Evolutionary conservation across 1,140 invertebrate species (phyloP).

Genomic region (Pseudomyrmex pallidus): DNA sequence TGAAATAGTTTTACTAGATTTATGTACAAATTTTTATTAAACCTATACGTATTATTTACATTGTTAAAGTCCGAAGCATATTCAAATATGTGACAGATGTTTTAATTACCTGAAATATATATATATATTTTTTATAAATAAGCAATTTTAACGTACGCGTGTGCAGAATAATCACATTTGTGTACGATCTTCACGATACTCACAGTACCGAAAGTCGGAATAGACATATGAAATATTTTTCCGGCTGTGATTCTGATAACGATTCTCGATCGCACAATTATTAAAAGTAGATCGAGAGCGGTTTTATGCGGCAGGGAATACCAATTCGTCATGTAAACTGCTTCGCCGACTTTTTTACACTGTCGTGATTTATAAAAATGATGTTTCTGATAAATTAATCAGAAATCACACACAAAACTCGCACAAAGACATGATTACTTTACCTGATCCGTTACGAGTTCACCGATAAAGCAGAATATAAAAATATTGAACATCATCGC

Average conservation of each 20-base stretch:
- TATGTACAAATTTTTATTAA: conserved; percentile 1
- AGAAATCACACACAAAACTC: too few species aligned
- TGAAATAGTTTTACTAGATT: background rate
- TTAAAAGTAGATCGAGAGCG: conserved; percentile 63
- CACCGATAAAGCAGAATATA: conserved; percentile 76
- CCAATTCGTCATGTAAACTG: conserved; percentile 72
- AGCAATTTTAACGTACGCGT: background rate
- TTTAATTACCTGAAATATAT: conserved; percentile 49
- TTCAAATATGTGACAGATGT: conserved; percentile 22
- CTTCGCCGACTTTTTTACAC: conserved; percentile 67
- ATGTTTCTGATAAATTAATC: background rate
- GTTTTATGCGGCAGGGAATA: conserved; percentile 67
- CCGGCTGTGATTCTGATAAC: conserved; percentile 73
- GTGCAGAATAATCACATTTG: background rate
- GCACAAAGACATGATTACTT: background rate
- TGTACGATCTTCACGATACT: conserved; percentile 17
- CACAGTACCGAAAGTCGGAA: conserved; percentile 61
- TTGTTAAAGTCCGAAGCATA: conserved; percentile 29
- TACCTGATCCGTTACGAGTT: conserved; percentile 72
- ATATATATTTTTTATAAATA: background rate
- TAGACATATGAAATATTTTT: conserved; percentile 69
- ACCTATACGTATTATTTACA: background rate
- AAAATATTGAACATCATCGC: conserved; percentile 76
- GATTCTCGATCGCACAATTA: conserved; percentile 66
- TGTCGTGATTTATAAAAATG: conserved; percentile 21